These are phyloP conservation scores for Rhyacophila brunnea DNA, from an alignment of 1,140 invertebrate genomes.

Conservation along the genomic window DNA sequence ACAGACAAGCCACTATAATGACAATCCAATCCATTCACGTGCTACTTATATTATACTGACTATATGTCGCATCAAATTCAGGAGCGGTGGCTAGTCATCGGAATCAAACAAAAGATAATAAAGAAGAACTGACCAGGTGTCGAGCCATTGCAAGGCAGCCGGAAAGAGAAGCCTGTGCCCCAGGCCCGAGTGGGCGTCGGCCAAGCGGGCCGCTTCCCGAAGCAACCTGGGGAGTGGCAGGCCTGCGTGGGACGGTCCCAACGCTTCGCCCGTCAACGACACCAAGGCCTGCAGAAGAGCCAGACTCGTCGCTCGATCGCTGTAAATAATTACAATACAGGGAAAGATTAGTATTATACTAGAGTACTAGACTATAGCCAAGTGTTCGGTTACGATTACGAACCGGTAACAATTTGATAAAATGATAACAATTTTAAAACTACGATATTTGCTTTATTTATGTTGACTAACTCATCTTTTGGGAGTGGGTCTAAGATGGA, in stretches of 20 bases:
- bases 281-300: conserved; percentile 75
- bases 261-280: conserved; percentile 69
- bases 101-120: not conserved
- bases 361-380: too few relatives aligned
- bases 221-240: conserved; percentile 80
- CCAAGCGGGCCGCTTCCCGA: conserved; percentile 78
- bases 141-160: conserved; percentile 77
- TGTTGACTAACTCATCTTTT: too few relatives aligned
- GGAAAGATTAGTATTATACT: too few relatives aligned
- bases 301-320: conserved; percentile 66
- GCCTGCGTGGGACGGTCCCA: conserved; percentile 64
- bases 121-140: conserved; percentile 56
- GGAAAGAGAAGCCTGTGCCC: conserved; percentile 80
- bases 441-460: too few relatives aligned
- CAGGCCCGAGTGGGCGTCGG: conserved; percentile 72
- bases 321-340: conserved; percentile 35
- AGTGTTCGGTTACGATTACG: too few relatives aligned
- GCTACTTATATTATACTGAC: too few relatives aligned
- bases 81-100: too few relatives aligned
- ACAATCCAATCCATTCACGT: too few relatives aligned
- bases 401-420: too few relatives aligned
- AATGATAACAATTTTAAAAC: too few relatives aligned
- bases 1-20: not conserved
- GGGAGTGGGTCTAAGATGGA: too few relatives aligned
- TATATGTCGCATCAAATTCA: too few relatives aligned